These are phyloP conservation scores for Oscheius sp. DNA, from an alignment of 2,888 invertebrate species.

Conservation along the genomic window DNA sequence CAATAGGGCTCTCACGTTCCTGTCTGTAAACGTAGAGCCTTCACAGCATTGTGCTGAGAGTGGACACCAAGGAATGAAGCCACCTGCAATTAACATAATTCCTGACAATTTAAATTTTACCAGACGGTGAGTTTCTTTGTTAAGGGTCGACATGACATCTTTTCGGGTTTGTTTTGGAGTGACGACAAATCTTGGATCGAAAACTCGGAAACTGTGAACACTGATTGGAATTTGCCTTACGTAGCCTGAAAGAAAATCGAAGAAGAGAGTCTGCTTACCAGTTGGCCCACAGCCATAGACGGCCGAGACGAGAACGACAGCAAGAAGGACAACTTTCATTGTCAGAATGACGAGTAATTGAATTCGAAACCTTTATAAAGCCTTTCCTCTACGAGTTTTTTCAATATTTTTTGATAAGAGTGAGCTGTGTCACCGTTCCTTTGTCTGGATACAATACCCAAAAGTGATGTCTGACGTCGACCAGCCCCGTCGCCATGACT, in stretches of 20 bases:
- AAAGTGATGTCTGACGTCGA: no score
- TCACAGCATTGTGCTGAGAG: no score
- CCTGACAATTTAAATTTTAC: neutral
- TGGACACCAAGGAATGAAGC: no score
- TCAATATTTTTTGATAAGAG: no score
- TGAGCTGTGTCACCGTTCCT: no score
- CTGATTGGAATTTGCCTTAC: neutral
- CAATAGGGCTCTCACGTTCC: neutral
- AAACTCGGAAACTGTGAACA: neutral
- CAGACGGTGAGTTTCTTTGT: neutral
- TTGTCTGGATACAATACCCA: no score
- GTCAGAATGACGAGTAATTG: no score
- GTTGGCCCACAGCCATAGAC: neutral
- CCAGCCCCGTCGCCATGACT: no score
- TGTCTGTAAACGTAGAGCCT: neutral
- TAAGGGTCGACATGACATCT: neutral
- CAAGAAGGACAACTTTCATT: no score
- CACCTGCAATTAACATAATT: neutral
- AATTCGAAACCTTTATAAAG: no score
- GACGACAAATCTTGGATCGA: neutral
- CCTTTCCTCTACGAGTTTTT: no score
- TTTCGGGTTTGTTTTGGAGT: neutral
- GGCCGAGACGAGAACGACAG: neutral
- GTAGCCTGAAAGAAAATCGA: neutral
- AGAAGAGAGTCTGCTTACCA: neutral